Evolutionary conservation across 2,888 invertebrate species (phyloP).

Genomic region (Yponomeuta cagnagella): DNA sequence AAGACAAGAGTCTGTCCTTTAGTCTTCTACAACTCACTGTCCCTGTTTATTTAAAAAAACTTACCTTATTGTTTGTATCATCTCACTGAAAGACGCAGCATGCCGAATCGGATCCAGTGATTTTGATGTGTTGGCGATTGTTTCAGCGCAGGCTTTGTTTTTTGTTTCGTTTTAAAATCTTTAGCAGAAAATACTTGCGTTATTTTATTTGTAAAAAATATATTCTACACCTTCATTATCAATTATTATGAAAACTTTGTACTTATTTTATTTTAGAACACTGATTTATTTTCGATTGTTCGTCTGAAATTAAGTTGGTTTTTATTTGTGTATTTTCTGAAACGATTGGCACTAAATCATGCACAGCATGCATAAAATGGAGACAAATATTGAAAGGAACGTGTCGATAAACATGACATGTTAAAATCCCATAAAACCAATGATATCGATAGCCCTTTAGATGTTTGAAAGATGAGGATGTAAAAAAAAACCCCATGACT

Average conservation of each 20-base stretch:
- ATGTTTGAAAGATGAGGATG: neutral
- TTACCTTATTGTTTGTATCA: constrained; percentile 67
- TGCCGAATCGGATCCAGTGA: constrained; percentile 25
- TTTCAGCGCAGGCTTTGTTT: neutral
- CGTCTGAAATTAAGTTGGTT: constrained; percentile 28
- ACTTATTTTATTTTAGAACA: constrained; percentile 46
- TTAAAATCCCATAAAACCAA: constrained; percentile 17
- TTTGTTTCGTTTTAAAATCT: neutral
- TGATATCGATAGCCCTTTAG: constrained; percentile 30
- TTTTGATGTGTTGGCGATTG: neutral
- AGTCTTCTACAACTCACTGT: too few relatives aligned
- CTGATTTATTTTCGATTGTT: constrained; percentile 46
- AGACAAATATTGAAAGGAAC: constrained; percentile 26
- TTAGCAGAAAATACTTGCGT: constrained; percentile 9
- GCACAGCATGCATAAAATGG: constrained; percentile 30
- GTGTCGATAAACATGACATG: neutral
- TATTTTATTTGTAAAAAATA: neutral
- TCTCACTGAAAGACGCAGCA: constrained; percentile 46
- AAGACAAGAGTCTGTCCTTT: too few relatives aligned
- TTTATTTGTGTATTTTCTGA: constrained; percentile 44
- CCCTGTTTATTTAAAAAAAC: constrained; percentile 24
- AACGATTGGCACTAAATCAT: constrained; percentile 22
- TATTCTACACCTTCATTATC: neutral
- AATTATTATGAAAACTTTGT: constrained; percentile 28
- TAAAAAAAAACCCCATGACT: neutral